These are phyloP conservation scores for Blastomussa wellsi DNA, from an alignment of 92 coral and sea anemone species.

Conservation along the genomic window DNA sequence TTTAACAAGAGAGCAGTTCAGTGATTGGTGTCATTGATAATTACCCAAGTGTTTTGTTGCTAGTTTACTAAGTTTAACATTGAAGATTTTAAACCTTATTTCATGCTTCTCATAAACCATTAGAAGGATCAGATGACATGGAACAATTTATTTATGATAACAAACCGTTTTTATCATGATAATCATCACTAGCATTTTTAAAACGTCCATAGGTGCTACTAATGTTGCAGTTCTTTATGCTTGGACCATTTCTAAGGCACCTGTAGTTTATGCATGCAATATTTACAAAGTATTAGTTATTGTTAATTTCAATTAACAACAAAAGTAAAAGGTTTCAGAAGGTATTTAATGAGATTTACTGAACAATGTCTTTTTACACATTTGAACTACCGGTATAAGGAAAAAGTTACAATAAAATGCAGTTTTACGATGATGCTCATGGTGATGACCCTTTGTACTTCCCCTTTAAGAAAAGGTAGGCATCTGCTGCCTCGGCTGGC, in stretches of 20 bases:
- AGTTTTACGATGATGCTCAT: background rate
- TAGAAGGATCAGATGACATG: slow-evolving; percentile 5
- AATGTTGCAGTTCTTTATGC: background rate
- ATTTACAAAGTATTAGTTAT: background rate
- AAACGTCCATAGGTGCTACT: background rate
- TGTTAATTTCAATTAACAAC: too few species aligned
- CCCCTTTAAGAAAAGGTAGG: slow-evolving; percentile 60
- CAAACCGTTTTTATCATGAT: background rate
- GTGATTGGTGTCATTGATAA: too few species aligned
- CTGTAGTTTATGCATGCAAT: background rate
- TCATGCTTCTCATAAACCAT: too few species aligned
- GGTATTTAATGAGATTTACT: background rate
- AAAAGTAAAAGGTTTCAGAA: background rate
- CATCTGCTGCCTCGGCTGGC: slow-evolving; percentile 60
- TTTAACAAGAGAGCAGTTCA: too few species aligned
- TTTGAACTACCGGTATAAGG: too few species aligned
- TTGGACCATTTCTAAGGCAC: slow-evolving; percentile 5
- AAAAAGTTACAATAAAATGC: slow-evolving; percentile 19
- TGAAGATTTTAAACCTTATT: too few species aligned
- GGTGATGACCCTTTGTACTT: slow-evolving; percentile 45
- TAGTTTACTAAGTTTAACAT: slow-evolving; percentile 15
- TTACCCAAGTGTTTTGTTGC: too few species aligned
- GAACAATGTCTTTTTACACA: too few species aligned
- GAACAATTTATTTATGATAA: background rate
- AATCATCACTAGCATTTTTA: background rate